A percentile compares a stretch with the other conserved stretches of the same genome.
These are phyloP conservation scores for Aspidiotus rigidus DNA, from an alignment of 2,888 invertebrate genomes.

Conservation along the genomic window DNA sequence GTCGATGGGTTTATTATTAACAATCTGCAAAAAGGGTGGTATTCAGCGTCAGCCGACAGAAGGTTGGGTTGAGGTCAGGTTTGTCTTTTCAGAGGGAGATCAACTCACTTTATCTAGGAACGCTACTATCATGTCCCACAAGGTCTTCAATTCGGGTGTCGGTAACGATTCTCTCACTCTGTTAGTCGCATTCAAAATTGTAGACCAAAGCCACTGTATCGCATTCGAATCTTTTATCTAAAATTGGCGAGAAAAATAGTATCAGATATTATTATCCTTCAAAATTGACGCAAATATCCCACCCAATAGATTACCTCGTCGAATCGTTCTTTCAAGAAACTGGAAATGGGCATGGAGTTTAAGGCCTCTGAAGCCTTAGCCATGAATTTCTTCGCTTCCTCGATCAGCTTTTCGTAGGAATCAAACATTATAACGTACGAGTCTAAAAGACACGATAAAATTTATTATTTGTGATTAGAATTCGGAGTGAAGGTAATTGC, in stretches of 20 bases:
- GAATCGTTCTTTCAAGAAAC: conserved; percentile 13
- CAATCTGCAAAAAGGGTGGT: conserved; percentile 2
- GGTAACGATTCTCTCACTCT: conserved; percentile 22
- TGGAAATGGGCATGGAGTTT: conserved; percentile 14
- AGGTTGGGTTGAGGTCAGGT: no score
- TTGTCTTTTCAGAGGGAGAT: not conserved
- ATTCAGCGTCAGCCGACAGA: not conserved
- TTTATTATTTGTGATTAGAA: no score
- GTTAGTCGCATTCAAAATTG: conserved; percentile 4
- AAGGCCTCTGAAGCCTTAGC: not conserved
- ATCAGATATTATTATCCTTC: no score
- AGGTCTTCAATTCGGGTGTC: conserved; percentile 17
- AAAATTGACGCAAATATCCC: no score
- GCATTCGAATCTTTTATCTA: conserved; percentile 24
- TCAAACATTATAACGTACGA: conserved; percentile 11
- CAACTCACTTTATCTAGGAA: conserved; percentile 16
- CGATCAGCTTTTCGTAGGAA: conserved; percentile 11
- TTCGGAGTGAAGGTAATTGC: not conserved
- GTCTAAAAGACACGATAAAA: not conserved
- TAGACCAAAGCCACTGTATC: conserved; percentile 15
- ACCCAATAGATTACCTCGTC: not conserved
- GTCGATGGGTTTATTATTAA: conserved; percentile 22
- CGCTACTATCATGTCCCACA: conserved; percentile 9
- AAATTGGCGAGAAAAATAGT: not conserved
- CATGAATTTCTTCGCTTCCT: conserved; percentile 14